phyloP scores from a whole-genome alignment of 1,140 invertebrate species.

The Rhizoglyphus robini region DNA sequence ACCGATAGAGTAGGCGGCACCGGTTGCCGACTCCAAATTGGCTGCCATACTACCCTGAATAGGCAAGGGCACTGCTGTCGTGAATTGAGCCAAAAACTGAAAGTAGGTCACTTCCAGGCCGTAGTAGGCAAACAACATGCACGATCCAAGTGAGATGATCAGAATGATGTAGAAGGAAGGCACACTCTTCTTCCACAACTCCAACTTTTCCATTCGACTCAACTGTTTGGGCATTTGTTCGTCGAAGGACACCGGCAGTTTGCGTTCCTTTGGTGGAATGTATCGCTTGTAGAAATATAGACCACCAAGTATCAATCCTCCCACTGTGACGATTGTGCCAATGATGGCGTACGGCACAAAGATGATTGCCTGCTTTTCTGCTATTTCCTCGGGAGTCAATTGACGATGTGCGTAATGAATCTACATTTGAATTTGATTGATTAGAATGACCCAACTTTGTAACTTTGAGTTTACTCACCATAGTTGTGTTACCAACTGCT shows the following conservation, averaged over 20 bases:
- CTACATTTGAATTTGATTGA: too few species aligned
- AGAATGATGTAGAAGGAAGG: slow-evolving; percentile 14
- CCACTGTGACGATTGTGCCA: slow-evolving; percentile 1
- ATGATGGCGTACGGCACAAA: slow-evolving; percentile 7
- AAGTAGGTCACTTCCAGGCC: slow-evolving; percentile 18
- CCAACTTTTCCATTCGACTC: slow-evolving; percentile 10
- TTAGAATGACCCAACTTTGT: neutral
- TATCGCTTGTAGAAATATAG: slow-evolving; percentile 9
- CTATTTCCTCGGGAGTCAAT: neutral
- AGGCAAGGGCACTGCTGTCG: slow-evolving; percentile 5
- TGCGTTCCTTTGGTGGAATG: neutral
- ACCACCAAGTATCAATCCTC: neutral
- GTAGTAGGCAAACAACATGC: slow-evolving; percentile 7
- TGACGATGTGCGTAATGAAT: too few species aligned
- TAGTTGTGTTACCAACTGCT: neutral
- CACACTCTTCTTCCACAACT: slow-evolving; percentile 4
- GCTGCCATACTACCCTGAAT: slow-evolving; percentile 1
- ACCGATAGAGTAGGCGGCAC: slow-evolving; percentile 11
- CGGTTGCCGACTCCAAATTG: slow-evolving; percentile 10
- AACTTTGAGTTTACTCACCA: neutral
- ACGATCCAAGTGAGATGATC: slow-evolving; percentile 5
- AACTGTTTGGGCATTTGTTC: slow-evolving; percentile 16
- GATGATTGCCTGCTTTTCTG: neutral
- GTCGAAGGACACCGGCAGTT: slow-evolving; percentile 8
- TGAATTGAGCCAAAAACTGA: slow-evolving; percentile 19